phyloP scores from a whole-genome alignment of 2,113 vertebrate genomes.

The Himantopus leucocephalus region DNA sequence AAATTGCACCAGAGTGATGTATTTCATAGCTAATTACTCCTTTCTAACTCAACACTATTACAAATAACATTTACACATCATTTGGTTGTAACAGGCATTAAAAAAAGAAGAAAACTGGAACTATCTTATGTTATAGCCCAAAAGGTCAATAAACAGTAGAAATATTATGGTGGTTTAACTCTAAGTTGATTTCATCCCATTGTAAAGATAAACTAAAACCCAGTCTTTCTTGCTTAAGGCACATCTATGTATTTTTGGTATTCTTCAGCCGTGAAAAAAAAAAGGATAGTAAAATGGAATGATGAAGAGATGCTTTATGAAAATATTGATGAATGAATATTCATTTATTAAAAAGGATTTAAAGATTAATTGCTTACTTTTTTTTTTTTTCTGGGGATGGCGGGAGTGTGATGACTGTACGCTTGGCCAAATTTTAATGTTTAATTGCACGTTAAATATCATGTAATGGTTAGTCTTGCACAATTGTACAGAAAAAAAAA shows the following conservation, averaged over 20 bases:
- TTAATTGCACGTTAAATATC: not conserved
- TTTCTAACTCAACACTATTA: conserved; percentile 22
- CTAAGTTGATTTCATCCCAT: conserved; percentile 63
- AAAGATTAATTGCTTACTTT: not conserved
- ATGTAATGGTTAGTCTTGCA: not conserved
- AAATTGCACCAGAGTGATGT: not conserved
- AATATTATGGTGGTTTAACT: conserved; percentile 51
- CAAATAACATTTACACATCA: conserved; percentile 4
- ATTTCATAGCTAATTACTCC: conserved; percentile 25
- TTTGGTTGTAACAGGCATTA: conserved; percentile 56
- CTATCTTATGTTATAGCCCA: not conserved
- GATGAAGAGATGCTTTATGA: conserved; percentile 71
- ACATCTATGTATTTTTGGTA: conserved; percentile 77
- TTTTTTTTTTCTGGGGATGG: not conserved
- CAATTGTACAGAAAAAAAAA: not conserved
- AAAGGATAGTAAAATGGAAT: conserved; percentile 64
- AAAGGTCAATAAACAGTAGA: conserved; percentile 40
- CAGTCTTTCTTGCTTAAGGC: conserved; percentile 66
- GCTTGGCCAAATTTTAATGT: not conserved
- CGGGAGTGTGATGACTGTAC: not conserved
- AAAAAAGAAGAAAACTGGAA: conserved; percentile 53
- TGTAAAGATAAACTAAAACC: conserved; percentile 71
- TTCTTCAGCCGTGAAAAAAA: conserved; percentile 72
- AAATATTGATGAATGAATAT: conserved; percentile 76
- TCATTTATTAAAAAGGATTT: conserved; percentile 79